phyloP scores from a whole-genome alignment of 2,113 vertebrate species.

The Petroica traversi region DNA sequence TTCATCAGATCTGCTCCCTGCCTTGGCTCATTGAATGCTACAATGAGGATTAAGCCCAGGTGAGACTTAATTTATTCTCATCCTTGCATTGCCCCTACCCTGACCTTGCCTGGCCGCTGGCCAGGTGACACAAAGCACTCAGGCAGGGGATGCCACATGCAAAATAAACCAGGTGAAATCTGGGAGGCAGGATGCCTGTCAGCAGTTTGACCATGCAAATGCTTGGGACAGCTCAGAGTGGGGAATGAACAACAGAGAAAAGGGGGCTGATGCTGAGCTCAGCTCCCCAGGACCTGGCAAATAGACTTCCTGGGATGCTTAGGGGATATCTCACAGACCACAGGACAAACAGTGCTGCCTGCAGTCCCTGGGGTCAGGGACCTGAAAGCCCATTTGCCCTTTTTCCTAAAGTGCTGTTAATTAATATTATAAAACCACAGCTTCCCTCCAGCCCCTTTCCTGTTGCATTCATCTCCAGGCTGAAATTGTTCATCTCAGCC shows the following conservation, averaged over 20 bases:
- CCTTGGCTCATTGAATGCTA: neutral
- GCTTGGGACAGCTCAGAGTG: neutral
- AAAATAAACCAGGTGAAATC: neutral
- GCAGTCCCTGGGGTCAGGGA: neutral
- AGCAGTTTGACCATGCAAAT: neutral
- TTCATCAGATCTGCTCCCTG: neutral
- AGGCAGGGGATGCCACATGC: neutral
- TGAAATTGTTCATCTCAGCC: neutral
- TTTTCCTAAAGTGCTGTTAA: neutral
- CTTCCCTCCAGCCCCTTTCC: neutral
- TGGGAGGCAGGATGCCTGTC: neutral
- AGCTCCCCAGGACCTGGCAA: neutral
- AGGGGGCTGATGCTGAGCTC: neutral
- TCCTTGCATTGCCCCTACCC: neutral
- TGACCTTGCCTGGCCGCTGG: neutral
- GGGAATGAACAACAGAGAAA: neutral
- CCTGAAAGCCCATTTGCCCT: neutral
- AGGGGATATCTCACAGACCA: neutral
- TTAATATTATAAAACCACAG: neutral
- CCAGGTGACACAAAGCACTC: neutral
- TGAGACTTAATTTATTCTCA: neutral
- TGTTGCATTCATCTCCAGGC: rapidly evolving
- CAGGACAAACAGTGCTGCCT: neutral
- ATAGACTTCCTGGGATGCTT: neutral
- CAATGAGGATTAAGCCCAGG: neutral